Base-by-base conservation (phyloP, 64 coral and sea anemone genomes). In the Montipora sp. region DNA sequence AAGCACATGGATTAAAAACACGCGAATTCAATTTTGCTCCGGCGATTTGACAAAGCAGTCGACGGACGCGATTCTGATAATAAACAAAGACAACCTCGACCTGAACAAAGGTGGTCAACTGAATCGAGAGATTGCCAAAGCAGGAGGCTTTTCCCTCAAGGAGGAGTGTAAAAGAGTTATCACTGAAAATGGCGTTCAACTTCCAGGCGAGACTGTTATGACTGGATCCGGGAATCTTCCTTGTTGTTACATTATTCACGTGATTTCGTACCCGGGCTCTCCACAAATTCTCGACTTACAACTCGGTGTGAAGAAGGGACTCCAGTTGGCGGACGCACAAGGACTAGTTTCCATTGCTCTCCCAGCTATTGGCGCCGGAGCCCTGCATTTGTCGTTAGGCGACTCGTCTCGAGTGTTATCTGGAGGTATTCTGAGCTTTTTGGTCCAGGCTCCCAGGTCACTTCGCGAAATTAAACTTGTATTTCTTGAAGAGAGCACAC, bases 241-340 rank as follows among this genome's bases (percentile, higher is more conserved):
- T 18, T 83, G 24, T n/a, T 21, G 60, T 24, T 7, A 83, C 16
- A 13, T 83, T 67, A 14, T 83, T 47, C 80, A 83, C 60, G 80
- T 67, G 23, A 83, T 83, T 58, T 16, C 24, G 7, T 83, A 83
- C 43, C 80, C 80, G 15, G 80, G 80, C 14, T 6, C 58, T 6
- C 80, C 80, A 5, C 80, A 68, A 59, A 83, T 83, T 58, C 80
- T 83, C 15, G 80, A 83, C 58, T 58, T 83, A 67, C 80, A 83
- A 43, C 13, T 83, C 27, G 59, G 80, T 7, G 80, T 83, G 11
- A 83, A 68, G 47, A 19, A 8, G 27, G 80, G 80, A 0, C 80
- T 83, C 47, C 27, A 83, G 80, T 27, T 83, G 5, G 80, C 80
- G 14, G 80, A 83, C 59, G 80, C 60, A 2, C 36, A 16, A 15